Percentiles rank a stretch among this genome's conserved stretches.
These are phyloP conservation scores for Myrmophylax atrothorax DNA, from an alignment of 2,113 vertebrate species.

Conservation along the genomic window DNA sequence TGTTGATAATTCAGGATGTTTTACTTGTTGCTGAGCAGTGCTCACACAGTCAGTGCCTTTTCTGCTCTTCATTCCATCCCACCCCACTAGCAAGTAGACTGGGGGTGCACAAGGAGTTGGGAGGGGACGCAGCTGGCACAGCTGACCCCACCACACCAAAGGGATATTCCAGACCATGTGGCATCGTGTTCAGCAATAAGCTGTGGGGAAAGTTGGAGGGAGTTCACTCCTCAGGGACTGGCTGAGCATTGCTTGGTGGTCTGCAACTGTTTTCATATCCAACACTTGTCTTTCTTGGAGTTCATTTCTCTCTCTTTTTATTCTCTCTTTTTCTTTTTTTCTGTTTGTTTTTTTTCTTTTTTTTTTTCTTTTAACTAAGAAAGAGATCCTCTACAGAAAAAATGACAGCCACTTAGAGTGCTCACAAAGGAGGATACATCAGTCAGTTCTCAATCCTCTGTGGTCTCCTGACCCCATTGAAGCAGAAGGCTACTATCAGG, in stretches of 20 bases:
- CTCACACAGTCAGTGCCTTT: neutral
- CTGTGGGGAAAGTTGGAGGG: neutral
- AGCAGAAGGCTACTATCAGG: neutral
- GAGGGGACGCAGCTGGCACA: neutral
- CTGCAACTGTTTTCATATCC: neutral
- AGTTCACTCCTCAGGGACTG: neutral
- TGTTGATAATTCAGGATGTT: neutral
- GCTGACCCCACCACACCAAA: neutral
- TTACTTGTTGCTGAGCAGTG: accelerated
- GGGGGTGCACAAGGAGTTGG: neutral
- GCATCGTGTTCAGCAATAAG: accelerated
- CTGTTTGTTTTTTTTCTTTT: no score
- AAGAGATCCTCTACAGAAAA: neutral
- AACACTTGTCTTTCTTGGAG: neutral
- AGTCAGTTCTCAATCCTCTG: neutral
- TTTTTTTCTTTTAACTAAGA: neutral
- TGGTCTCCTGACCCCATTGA: neutral
- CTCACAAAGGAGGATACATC: neutral
- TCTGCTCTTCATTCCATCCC: neutral
- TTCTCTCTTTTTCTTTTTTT: neutral
- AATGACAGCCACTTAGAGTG: neutral
- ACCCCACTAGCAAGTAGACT: neutral
- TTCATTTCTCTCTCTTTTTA: no score
- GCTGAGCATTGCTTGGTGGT: neutral
- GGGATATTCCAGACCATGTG: neutral